Evolutionary conservation across 2,888 invertebrate species (phyloP), one percentile per base, ranked within the genome.

Genomic region (Tipula helvola): DNA sequence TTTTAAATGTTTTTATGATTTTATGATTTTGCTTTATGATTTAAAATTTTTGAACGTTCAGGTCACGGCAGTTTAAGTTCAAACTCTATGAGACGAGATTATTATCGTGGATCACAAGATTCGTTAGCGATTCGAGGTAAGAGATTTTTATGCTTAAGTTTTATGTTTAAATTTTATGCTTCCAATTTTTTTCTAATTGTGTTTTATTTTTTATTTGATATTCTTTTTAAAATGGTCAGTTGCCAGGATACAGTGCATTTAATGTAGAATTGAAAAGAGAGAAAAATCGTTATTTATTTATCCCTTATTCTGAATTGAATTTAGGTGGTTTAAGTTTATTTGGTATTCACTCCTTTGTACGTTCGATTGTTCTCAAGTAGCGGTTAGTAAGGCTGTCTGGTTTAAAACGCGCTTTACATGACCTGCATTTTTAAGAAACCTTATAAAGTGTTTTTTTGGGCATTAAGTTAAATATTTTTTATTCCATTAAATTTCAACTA

Each of bases 51-150:
- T 84, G 44, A 86, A 85, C 28, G 28, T 86, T 86, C 87, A 89
- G 89, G 89, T 83, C 90, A 91, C 88, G 90, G 91, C 89, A 90
- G 91, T 88, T 92, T 92, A 89, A 92, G 92, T 89, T 93, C 93
- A 89, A 93, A 94, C 89, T 94, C 94, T 89, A 95, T 97, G 95
- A 95, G 96, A 92, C 95, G 97, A 91, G 97, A 97, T 93, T 97
- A 96, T 94, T 97, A 96, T 93, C 94, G 96, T 93, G 97, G 97
- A 91, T 97, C 97, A 89, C 97, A 97, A 93, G 97, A 97, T 93
- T 96, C 96, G 92, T 94, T 97, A 90, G 96, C 96, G 89, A 93
- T 96, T 90, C 93, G 95, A 94, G 96, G 96, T 96, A 93, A 93
- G 71, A 88, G 88, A 88, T 28, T 28, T 71, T 8, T 71, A 28